Evolutionary conservation across 2,113 vertebrate genomes (phyloP), one percentile per base, ranked within the genome.

Genomic region (Pelecanoides urinatrix): DNA sequence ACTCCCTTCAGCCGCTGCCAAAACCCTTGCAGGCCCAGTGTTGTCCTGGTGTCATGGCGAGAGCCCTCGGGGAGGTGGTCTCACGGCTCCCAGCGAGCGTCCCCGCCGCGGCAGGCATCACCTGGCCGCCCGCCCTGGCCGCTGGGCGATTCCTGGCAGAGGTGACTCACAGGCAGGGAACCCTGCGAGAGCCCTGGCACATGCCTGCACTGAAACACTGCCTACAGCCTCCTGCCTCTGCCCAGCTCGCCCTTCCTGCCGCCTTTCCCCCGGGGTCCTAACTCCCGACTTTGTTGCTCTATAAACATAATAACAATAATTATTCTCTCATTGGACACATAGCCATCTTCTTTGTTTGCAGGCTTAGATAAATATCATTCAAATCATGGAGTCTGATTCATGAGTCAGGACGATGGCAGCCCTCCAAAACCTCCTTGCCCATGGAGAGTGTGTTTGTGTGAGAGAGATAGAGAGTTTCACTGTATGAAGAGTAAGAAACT

Each of bases 271-370:
- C 88, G 50, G 96, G 94, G 94, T 95, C 96, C 96, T 92, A 93
- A 96, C 97, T 96, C 94, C 95, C 65, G 47, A 36, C 94, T 89
- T 94, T 92, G 94, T 94, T 95, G 80, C 96, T 91, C 96, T 96
- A 88, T 95, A 96, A 97, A 97, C 96, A 97, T 89, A 96, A 96
- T 94, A 95, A 96, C 93, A 97, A 92, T 96, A 97, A 96, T 94
- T 96, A 94, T 88, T 92, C 90, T 90, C 65, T 96, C 83, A 88
- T 96, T 95, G 96, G 93, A 93, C 94, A 88, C 88, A 71, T 79
- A 92, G 81, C 88, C 95, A 92, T 96, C 88, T 87, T 94, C 93
- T 97, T 97, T 97, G 96, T 97, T 96, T 93, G 94, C 92, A 89
- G 93, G 82, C 93, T 95, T 88, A 96, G 96, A 95, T 94, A 92